phyloP scores from a whole-genome alignment of 1,140 invertebrate species.

The Trichonephila inaurata region DNA sequence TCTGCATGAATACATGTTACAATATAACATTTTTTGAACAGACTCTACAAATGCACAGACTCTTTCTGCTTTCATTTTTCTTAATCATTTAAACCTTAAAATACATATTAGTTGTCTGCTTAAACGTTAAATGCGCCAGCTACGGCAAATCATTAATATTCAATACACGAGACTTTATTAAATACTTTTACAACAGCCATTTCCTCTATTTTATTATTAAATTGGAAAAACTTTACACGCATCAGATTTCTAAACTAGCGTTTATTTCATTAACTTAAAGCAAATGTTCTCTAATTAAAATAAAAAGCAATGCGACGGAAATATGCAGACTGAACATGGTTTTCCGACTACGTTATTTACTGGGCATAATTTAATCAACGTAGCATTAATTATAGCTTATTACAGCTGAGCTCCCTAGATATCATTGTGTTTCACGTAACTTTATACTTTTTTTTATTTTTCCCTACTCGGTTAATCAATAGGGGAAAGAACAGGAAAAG shows the following conservation, averaged over 20 bases:
- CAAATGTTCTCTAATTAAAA: slow-evolving; percentile 5
- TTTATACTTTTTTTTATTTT: slow-evolving; percentile 11
- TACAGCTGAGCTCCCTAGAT: slow-evolving; percentile 43
- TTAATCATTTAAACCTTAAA: neutral
- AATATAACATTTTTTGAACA: too few species aligned
- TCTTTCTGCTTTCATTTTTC: too few species aligned
- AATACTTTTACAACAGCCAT: neutral
- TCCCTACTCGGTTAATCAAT: neutral
- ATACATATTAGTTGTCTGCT: neutral
- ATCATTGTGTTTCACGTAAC: slow-evolving; percentile 29
- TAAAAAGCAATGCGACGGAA: slow-evolving; percentile 17
- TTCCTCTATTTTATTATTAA: neutral
- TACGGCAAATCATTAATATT: slow-evolving; percentile 12
- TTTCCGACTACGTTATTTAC: slow-evolving; percentile 32
- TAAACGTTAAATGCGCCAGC: neutral
- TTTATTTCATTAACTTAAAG: slow-evolving; percentile 59
- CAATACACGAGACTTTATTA: slow-evolving; percentile 15
- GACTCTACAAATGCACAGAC: too few species aligned
- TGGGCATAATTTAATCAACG: slow-evolving; percentile 56
- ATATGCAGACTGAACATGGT: neutral
- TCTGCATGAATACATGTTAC: too few species aligned
- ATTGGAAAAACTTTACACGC: slow-evolving; percentile 29
- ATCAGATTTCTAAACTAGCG: slow-evolving; percentile 39
- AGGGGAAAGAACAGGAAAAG: neutral
- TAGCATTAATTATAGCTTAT: slow-evolving; percentile 58